A percentile compares a stretch with the other conserved stretches of the same genome.
These are phyloP conservation scores for Synergus gifuensis DNA, from an alignment of 2,888 invertebrate genomes.

Conservation along the genomic window DNA sequence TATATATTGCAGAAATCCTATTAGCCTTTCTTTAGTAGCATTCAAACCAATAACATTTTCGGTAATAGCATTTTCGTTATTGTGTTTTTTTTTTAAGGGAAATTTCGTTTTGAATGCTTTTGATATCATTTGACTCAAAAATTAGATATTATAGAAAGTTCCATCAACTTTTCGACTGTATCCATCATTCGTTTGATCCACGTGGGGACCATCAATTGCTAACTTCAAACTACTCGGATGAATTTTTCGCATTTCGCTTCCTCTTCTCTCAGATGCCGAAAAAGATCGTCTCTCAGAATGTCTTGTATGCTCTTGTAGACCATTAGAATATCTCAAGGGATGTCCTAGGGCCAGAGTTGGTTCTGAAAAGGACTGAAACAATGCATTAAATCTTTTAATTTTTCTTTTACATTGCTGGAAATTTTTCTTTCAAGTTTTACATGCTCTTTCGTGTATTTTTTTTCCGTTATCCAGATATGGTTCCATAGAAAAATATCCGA, in stretches of 20 bases:
- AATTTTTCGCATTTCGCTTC: slow-evolving; percentile 72
- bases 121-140: not conserved
- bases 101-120: not conserved
- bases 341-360: slow-evolving; percentile 56
- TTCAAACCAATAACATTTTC: not conserved
- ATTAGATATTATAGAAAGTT: slow-evolving; percentile 72
- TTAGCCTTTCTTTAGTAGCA: not conserved
- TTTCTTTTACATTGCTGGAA: not conserved
- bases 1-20: too few species aligned
- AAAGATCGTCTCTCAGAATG: not conserved
- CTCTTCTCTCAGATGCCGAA: slow-evolving; percentile 41
- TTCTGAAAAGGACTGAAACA: slow-evolving; percentile 54
- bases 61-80: not conserved
- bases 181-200: slow-evolving; percentile 89
- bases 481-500: too few species aligned
- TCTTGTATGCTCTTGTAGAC: slow-evolving; percentile 20
- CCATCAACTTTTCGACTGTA: slow-evolving; percentile 88
- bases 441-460: too few species aligned
- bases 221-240: slow-evolving; percentile 88
- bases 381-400: not conserved
- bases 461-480: too few species aligned
- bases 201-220: slow-evolving; percentile 90
- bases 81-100: not conserved
- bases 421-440: not conserved
- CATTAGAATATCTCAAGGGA: slow-evolving; percentile 54